Conservation (phyloP, 2,888 invertebrate species). For the Ichneumoninae sp. region DNA sequence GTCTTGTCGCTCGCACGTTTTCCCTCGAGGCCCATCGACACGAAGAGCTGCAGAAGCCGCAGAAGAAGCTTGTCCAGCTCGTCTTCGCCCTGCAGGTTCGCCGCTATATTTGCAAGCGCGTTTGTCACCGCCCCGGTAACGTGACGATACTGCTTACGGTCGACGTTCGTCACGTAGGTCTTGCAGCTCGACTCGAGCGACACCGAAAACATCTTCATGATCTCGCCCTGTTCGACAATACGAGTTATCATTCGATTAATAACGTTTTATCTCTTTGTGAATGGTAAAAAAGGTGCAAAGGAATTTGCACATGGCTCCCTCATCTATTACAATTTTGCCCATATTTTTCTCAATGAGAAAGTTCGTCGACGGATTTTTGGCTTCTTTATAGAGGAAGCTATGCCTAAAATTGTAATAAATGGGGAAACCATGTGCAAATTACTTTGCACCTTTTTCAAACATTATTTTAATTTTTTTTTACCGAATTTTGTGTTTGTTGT, state of each 20-base stretch:
- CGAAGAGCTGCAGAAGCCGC: conserved; percentile 97
- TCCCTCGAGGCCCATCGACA: conserved; percentile 98
- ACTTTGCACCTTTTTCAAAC: too few relatives aligned
- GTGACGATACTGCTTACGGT: conserved; percentile 87
- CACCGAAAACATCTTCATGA: conserved; percentile 99
- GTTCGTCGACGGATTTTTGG: too few relatives aligned
- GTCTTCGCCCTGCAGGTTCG: conserved; percentile 94
- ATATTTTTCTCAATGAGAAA: too few relatives aligned
- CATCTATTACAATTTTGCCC: too few relatives aligned
- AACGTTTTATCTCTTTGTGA: background rate
- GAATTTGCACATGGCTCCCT: too few relatives aligned
- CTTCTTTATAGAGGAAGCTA: too few relatives aligned
- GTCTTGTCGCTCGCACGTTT: conserved; percentile 97
- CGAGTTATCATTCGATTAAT: background rate
- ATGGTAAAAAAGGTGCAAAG: background rate
- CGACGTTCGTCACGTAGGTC: conserved; percentile 87
- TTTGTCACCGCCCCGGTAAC: conserved; percentile 98
- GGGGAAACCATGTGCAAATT: too few relatives aligned
- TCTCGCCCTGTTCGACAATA: conserved; percentile 88
- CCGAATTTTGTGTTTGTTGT: too few relatives aligned
- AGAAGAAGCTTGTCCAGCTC: conserved; percentile 94
- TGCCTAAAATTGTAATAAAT: too few relatives aligned
- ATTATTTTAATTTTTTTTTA: too few relatives aligned
- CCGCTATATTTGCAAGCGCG: conserved; percentile 98
- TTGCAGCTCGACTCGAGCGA: conserved; percentile 96